Conservation (phyloP, 2,888 invertebrate genomes). For the Diplazon laetatorius region DNA sequence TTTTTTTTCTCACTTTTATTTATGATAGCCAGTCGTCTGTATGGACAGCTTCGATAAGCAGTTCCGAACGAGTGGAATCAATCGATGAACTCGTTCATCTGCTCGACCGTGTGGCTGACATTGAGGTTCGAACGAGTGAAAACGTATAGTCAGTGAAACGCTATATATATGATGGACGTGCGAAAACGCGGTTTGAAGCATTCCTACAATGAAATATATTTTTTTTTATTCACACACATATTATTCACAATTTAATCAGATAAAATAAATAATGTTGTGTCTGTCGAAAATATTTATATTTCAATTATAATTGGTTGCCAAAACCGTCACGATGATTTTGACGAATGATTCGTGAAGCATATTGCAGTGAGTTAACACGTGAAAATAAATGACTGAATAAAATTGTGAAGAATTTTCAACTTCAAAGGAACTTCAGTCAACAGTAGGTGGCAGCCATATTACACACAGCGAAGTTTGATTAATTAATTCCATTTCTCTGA, state of each 20-base stretch:
- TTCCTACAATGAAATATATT: not conserved
- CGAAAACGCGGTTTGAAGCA: not conserved
- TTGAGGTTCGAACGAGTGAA: constrained; percentile 3
- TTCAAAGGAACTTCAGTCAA: too few species aligned
- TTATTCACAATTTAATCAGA: not conserved
- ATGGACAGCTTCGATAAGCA: constrained; percentile 1
- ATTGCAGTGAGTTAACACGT: too few species aligned
- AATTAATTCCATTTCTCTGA: too few species aligned
- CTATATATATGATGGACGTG: not conserved
- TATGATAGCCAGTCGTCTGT: not conserved
- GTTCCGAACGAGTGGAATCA: constrained; percentile 4
- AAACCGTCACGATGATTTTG: not conserved
- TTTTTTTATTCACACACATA: not conserved
- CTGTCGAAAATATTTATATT: not conserved
- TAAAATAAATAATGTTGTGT: not conserved
- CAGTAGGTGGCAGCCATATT: too few species aligned
- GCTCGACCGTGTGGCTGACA: constrained; percentile 15
- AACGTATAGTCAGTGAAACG: not conserved
- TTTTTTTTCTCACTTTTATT: not conserved
- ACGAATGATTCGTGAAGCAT: too few species aligned
- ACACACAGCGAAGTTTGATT: too few species aligned
- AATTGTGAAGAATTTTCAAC: too few species aligned
- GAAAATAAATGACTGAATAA: too few species aligned
- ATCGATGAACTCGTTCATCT: not conserved
- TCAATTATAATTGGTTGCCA: not conserved